phyloP scores from a whole-genome alignment of 2,888 invertebrate species.

The Andrena camellia region DNA sequence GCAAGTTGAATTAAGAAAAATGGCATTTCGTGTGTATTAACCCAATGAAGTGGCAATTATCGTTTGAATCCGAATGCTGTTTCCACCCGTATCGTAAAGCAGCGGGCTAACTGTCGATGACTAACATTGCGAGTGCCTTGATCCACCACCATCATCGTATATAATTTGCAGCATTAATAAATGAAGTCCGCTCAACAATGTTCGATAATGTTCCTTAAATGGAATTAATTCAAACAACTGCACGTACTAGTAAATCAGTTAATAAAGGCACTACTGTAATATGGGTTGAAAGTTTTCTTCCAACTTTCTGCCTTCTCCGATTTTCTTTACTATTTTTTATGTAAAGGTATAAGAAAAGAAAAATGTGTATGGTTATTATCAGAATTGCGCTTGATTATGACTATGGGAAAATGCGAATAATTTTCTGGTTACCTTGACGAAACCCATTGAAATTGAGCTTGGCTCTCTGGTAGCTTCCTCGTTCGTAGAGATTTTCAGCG shows the following conservation, averaged over 20 bases:
- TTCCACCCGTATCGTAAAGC: not conserved
- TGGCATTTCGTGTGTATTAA: not conserved
- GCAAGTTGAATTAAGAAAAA: not conserved
- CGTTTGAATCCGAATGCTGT: not conserved
- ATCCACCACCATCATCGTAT: not conserved
- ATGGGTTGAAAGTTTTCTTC: too few relatives aligned
- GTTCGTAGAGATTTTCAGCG: conserved; percentile 14
- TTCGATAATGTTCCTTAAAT: not conserved
- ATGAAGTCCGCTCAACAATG: not conserved
- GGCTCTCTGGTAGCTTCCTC: not conserved
- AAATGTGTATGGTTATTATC: too few relatives aligned
- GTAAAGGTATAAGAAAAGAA: too few relatives aligned
- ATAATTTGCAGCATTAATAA: not conserved
- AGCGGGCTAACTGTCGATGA: conserved; percentile 11
- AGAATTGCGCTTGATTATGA: not conserved
- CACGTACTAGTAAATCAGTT: too few relatives aligned
- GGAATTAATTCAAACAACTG: too few relatives aligned
- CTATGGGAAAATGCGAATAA: not conserved
- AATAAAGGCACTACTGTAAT: too few relatives aligned
- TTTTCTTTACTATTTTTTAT: too few relatives aligned
- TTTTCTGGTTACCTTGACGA: not conserved
- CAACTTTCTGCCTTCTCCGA: too few relatives aligned
- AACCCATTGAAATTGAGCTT: conserved; percentile 29
- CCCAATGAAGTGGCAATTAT: not conserved
- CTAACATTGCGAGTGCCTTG: conserved; percentile 1